Base-by-base conservation (phyloP, 2,797 vertebrate species). In the Pteronotus mesoamericanus region DNA sequence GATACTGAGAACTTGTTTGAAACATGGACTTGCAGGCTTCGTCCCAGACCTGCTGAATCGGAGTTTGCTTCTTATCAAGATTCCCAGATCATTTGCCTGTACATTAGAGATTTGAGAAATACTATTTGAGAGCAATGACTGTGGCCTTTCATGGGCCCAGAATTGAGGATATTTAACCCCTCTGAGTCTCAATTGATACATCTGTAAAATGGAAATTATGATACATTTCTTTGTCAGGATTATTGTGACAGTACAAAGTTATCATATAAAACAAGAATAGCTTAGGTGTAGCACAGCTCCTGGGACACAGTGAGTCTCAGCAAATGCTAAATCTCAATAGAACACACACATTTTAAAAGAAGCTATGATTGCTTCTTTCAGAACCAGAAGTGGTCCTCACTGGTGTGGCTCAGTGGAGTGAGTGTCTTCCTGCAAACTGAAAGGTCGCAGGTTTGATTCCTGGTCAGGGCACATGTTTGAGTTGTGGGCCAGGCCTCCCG, bases 261-360 rank as follows among this genome's bases (percentile, higher is more conserved):
- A 68, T 22, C 8, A 9, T 24, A 32, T 14, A 46, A 86, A 29
- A 1, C 44, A 91, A 66, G 8, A 9, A 48, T 1, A 91, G 5
- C 8, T 78, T 82, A 12, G 32, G 82, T 77, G 82, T 77, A 19
- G 18, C 18, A 34, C 5, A 77, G 11, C 19, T 75, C 44, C 29
- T 42, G 34, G 1, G 2, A 66, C 18, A 66, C 26, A 51, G 0
- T 26, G 51, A 91, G 11, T 79, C 48, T 68, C 68, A 29, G 72
- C 8, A 86, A 61, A 74, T 51, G 18, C 86, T 66, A 59, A 85
- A 90, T 29, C 37, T 55, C 32, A 71, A 4, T 5, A 87, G 34
- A 89, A 64, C 42, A 84, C 32, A 64, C 16, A 6, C 26, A 83
- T 89, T 83, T 89, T 74, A 18, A 96, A 95, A 37, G 44, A 61